Evolutionary conservation across 1,140 invertebrate genomes (phyloP).

Genomic region (Megathymus violae): DNA sequence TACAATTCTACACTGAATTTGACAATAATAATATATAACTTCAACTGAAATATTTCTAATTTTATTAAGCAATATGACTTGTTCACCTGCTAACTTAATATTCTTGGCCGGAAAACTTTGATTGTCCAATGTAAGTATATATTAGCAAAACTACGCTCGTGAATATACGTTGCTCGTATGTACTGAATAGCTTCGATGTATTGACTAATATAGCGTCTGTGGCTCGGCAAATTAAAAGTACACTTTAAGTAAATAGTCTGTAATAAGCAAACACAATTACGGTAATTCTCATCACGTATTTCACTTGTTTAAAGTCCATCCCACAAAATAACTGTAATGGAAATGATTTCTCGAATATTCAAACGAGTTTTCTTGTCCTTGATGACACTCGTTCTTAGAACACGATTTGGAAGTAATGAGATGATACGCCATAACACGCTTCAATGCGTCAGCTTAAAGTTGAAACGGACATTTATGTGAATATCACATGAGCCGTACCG

Average conservation of each 20-base stretch:
- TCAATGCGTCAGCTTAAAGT: slow-evolving; percentile 7
- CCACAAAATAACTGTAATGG: slow-evolving; percentile 12
- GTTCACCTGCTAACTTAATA: no score
- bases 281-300: background rate
- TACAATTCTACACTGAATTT: no score
- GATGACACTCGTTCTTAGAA: slow-evolving; percentile 25
- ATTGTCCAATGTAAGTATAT: no score
- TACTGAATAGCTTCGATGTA: no score
- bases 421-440: slow-evolving; percentile 5
- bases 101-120: no score
- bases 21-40: no score
- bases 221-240: no score
- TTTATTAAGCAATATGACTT: no score
- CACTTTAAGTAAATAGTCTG: background rate
- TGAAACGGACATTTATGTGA: slow-evolving; percentile 19
- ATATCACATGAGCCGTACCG: slow-evolving; percentile 5
- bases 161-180: no score
- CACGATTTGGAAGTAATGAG: slow-evolving; percentile 10
- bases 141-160: no score
- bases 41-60: no score
- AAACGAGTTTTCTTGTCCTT: slow-evolving; percentile 30
- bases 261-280: background rate
- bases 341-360: slow-evolving; percentile 26
- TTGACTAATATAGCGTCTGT: no score
- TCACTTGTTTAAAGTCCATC: slow-evolving; percentile 2